Evolutionary conservation across 2,888 invertebrate genomes (phyloP).

Genomic region (Esperia sulphurella): DNA sequence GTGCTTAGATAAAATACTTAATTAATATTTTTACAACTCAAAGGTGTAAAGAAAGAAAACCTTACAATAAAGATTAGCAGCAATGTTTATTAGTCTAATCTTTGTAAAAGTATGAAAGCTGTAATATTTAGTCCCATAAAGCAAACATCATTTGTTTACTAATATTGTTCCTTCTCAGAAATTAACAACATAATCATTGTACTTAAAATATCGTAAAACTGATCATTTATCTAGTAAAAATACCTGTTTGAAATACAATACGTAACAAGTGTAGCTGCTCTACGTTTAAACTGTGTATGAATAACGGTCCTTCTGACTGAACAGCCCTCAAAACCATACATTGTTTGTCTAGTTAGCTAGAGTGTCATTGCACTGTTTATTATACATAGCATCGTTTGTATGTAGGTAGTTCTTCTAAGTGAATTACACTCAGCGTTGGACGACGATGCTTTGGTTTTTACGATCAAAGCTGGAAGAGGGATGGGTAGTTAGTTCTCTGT

Average conservation of each 20-base stretch:
- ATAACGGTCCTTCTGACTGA: constrained; percentile 29
- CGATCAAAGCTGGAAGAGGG: constrained; percentile 40
- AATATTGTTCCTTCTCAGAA: no score
- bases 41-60: no score
- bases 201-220: no score
- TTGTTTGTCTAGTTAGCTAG: constrained; percentile 23
- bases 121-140: no score
- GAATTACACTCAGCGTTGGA: constrained; percentile 52
- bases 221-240: not conserved
- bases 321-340: constrained; percentile 18
- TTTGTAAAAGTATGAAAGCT: no score
- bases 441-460: constrained; percentile 58
- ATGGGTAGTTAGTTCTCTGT: constrained; percentile 42
- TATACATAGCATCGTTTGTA: constrained; percentile 36
- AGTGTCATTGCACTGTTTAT: constrained; percentile 37
- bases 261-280: not conserved
- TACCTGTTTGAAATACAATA: not conserved
- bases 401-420: constrained; percentile 43
- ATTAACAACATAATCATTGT: no score
- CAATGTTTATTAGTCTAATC: no score
- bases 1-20: no score
- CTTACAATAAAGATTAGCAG: no score
- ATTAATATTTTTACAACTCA: no score
- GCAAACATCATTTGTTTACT: no score
- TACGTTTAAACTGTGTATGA: constrained; percentile 28